A percentile compares a stretch with the other conserved stretches of the same genome.
phyloP scores from a whole-genome alignment of 2,888 invertebrate species.

The Drosophila borealis region DNA sequence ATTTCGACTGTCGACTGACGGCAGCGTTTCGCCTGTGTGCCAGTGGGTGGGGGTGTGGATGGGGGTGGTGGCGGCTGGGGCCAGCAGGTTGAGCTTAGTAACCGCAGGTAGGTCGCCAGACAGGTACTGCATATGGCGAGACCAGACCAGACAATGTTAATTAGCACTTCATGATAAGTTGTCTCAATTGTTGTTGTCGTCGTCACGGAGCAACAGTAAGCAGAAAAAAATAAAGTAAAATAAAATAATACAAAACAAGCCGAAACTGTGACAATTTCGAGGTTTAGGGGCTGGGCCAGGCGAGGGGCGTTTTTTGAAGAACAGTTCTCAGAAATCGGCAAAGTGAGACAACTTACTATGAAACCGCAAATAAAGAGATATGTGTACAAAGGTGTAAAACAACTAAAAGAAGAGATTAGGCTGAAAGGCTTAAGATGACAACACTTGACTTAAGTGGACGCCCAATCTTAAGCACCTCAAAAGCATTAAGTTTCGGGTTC shows the following conservation, averaged over 20 bases:
- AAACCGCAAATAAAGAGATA: conserved; percentile 17
- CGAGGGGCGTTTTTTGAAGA: background rate
- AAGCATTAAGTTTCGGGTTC: no score
- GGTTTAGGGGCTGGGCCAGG: background rate
- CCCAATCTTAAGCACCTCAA: no score
- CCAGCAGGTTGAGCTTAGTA: conserved; percentile 59
- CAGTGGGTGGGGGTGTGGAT: conserved; percentile 2
- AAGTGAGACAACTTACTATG: conserved; percentile 16
- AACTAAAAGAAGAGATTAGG: background rate
- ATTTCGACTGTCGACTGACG: conserved; percentile 32
- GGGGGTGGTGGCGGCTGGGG: conserved; percentile 6
- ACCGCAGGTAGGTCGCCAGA: conserved; percentile 71
- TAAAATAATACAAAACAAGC: background rate
- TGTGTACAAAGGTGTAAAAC: background rate
- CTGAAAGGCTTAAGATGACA: background rate
- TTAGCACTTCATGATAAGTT: conserved; percentile 80
- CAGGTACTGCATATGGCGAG: conserved; percentile 46
- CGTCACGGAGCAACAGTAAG: conserved; percentile 2
- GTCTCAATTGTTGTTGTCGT: conserved; percentile 72
- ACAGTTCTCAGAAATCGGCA: conserved; percentile 41
- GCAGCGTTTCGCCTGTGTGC: conserved; percentile 26
- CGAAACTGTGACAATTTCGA: conserved; percentile 46
- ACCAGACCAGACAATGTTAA: conserved; percentile 75
- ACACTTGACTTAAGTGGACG: no score
- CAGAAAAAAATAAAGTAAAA: conserved; percentile 1